phyloP scores from a whole-genome alignment of 1,140 invertebrate species.

The Melitaea cinxia region DNA sequence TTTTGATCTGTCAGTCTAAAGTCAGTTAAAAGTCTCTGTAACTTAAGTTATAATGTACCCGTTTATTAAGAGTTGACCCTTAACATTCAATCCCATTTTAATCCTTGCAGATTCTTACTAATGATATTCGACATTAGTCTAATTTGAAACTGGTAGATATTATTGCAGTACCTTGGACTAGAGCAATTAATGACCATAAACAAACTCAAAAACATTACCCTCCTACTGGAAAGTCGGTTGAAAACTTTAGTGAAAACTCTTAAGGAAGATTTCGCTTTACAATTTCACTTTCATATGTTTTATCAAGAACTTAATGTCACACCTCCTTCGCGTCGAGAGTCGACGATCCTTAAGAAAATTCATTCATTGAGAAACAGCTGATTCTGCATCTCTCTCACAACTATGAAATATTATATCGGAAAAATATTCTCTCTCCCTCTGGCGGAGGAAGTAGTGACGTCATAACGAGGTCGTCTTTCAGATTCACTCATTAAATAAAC shows the following conservation, averaged over 20 bases:
- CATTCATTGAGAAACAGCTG: constrained; percentile 72
- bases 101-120: too few relatives aligned
- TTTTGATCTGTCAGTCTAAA: too few relatives aligned
- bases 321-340: constrained; percentile 18
- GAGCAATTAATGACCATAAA: too few relatives aligned
- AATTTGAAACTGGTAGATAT: too few relatives aligned
- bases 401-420: constrained; percentile 29
- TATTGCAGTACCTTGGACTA: too few relatives aligned
- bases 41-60: too few relatives aligned
- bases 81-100: too few relatives aligned
- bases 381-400: constrained; percentile 44
- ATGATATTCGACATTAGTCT: too few relatives aligned
- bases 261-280: background rate
- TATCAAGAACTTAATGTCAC: constrained; percentile 32
- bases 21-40: too few relatives aligned
- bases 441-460: constrained; percentile 70
- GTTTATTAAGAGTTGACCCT: too few relatives aligned
- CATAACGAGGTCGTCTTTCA: constrained; percentile 78
- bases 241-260: background rate
- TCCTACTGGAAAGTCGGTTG: too few relatives aligned
- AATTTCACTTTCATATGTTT: constrained; percentile 11
- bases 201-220: too few relatives aligned
- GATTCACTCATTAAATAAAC: constrained; percentile 81
- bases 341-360: constrained; percentile 60
- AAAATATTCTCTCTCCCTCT: constrained; percentile 51